A percentile compares a stretch with the other conserved stretches of the same genome.
phyloP scores from a whole-genome alignment of 2,888 invertebrate species.

The Caenorhabditis wallacei region DNA sequence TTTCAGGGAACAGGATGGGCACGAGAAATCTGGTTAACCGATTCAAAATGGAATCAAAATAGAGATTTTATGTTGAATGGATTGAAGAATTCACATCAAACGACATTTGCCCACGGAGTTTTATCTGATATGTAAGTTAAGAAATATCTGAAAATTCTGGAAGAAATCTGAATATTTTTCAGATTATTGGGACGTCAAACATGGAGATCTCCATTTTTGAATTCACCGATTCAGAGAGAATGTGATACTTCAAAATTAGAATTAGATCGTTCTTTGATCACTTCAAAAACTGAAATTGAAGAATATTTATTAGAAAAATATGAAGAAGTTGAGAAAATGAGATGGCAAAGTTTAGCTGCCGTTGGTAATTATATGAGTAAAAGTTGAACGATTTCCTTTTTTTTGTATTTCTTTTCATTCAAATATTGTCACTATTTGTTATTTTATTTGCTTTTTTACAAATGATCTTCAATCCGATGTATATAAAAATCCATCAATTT shows the following conservation, averaged over 20 bases:
- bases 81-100: conserved; percentile 59
- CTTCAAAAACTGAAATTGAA: conserved; percentile 36
- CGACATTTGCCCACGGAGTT: conserved; percentile 25
- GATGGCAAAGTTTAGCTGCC: conserved; percentile 42
- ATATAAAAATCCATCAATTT: no score
- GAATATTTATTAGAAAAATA: conserved; percentile 28
- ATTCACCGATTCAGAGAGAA: conserved; percentile 2
- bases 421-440: neutral
- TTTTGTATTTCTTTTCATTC: neutral
- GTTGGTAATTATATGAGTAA: conserved; percentile 39
- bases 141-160: neutral
- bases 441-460: no score
- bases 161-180: conserved; percentile 1
- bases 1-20: conserved; percentile 74
- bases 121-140: conserved; percentile 41
- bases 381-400: neutral
- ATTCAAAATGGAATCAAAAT: conserved; percentile 70
- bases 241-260: conserved; percentile 35
- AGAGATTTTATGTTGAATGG: conserved; percentile 80
- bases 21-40: conserved; percentile 78
- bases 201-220: conserved; percentile 52
- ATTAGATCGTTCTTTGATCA: conserved; percentile 24
- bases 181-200: conserved; percentile 39
- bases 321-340: conserved; percentile 45
- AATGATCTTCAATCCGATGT: no score